A percentile compares a stretch with the other conserved stretches of the same genome.
phyloP scores from a whole-genome alignment of 2,888 invertebrate genomes.

The Nemotelus nigrinus region DNA sequence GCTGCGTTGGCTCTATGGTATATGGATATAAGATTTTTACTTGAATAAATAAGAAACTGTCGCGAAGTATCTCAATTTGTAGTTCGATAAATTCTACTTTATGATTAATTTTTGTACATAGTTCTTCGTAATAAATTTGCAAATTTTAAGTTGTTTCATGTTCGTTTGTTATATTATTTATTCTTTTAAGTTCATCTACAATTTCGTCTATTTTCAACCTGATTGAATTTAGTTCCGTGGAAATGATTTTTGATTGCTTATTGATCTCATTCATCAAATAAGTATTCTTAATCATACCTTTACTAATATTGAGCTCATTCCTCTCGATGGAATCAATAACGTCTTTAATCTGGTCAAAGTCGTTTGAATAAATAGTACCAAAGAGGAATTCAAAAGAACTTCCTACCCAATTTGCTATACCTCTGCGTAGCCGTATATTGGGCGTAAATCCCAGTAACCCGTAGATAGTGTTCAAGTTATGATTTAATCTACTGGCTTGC shows the following conservation, averaged over 20 bases:
- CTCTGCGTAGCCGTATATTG: background rate
- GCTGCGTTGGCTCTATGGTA: background rate
- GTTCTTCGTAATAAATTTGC: constrained; percentile 4
- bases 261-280: too few species aligned
- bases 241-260: too few species aligned
- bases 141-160: background rate
- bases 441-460: background rate
- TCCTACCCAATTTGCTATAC: constrained; percentile 1
- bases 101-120: background rate
- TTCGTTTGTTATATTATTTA: background rate
- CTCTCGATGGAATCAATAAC: background rate
- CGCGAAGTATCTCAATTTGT: background rate
- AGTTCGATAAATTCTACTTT: too few species aligned
- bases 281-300: background rate
- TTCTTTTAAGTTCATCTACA: background rate
- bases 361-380: background rate
- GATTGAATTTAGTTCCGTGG: background rate
- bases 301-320: background rate
- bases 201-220: background rate
- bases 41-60: background rate
- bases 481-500: background rate
- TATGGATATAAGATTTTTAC: background rate
- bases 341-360: constrained; percentile 5
- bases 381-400: constrained; percentile 1
- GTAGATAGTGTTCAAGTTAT: constrained; percentile 3